These are phyloP conservation scores for Trachymyrmex septentrionalis DNA, from an alignment of 1,140 invertebrate genomes.

Conservation along the genomic window DNA sequence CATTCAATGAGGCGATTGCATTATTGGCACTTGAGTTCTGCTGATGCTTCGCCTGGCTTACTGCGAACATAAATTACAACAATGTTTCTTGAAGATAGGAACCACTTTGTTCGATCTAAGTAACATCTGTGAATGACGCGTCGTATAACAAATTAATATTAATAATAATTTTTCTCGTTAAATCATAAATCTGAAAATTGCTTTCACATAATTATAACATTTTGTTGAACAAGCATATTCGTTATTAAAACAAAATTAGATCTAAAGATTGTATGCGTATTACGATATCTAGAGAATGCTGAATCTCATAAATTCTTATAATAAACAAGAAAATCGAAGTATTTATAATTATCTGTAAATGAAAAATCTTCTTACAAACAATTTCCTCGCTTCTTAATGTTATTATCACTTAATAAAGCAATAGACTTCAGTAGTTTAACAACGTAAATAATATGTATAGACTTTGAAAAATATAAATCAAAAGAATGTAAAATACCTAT, in stretches of 20 bases:
- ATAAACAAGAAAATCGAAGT: no score
- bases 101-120: conserved; percentile 15
- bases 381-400: no score
- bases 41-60: conserved; percentile 81
- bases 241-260: not conserved
- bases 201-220: not conserved
- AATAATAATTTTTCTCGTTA: not conserved
- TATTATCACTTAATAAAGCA: no score
- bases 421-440: no score
- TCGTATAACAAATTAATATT: conserved; percentile 35
- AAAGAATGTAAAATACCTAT: no score
- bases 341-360: no score
- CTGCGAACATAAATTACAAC: conserved; percentile 75
- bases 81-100: not conserved
- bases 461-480: no score
- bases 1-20: conserved; percentile 73
- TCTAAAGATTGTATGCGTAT: no score
- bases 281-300: no score
- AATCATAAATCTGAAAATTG: not conserved
- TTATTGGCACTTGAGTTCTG: conserved; percentile 78
- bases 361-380: no score
- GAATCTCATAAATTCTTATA: no score
- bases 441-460: no score
- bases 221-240: not conserved
- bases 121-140: conserved; percentile 22